Conservation (phyloP, 30 jellyfish, hydroid and myxozoan genomes). For the Cassiopea andromeda region DNA sequence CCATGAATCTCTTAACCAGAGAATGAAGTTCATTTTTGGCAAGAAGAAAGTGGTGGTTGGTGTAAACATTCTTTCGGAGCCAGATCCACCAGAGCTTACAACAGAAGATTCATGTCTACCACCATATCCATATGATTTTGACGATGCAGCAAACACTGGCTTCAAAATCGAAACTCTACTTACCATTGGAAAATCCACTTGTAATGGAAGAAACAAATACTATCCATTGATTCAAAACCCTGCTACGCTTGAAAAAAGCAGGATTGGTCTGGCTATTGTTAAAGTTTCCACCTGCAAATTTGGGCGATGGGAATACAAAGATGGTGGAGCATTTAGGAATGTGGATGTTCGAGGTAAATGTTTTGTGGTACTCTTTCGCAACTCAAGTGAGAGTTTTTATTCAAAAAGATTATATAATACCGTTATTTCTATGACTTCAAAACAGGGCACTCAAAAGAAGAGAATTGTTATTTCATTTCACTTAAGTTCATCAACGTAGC, state of each 20-base stretch:
- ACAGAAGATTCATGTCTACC: conserved; percentile 35
- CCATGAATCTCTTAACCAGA: not conserved
- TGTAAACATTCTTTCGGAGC: conserved; percentile 39
- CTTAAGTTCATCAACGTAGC: too few relatives aligned
- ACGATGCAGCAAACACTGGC: conserved; percentile 8
- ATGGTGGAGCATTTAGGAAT: conserved; percentile 1
- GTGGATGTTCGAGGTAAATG: not conserved
- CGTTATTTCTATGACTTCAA: too few relatives aligned
- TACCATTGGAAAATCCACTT: conserved; percentile 1
- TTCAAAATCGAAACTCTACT: conserved; percentile 13
- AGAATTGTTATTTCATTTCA: too few relatives aligned
- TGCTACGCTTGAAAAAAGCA: not conserved
- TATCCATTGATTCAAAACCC: conserved; percentile 12
- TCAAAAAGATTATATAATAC: too few relatives aligned
- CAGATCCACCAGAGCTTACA: conserved; percentile 42
- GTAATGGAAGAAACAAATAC: not conserved
- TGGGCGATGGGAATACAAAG: conserved; percentile 47
- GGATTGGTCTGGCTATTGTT: conserved; percentile 40
- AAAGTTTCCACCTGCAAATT: conserved; percentile 1
- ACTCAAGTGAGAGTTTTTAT: too few relatives aligned
- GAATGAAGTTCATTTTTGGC: not conserved
- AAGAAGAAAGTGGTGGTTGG: not conserved
- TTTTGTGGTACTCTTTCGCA: too few relatives aligned
- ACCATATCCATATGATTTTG: conserved; percentile 37
- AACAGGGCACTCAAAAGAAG: too few relatives aligned